phyloP scores from a whole-genome alignment of 2,888 invertebrate species.

The Catocala nupta region DNA sequence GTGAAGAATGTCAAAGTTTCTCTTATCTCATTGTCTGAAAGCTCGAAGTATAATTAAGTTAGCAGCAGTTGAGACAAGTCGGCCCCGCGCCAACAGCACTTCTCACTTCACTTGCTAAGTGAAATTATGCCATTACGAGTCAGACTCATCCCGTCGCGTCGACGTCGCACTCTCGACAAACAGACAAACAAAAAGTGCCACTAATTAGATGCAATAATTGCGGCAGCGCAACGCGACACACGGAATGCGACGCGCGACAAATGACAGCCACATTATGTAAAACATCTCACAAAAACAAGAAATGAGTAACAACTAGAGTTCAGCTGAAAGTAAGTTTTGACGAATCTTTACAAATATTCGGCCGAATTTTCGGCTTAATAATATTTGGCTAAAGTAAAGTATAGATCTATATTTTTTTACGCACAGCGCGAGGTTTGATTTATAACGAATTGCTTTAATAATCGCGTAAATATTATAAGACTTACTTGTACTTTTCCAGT shows the following conservation, averaged over 20 bases:
- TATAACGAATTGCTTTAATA: too few species aligned
- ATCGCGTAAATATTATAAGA: too few species aligned
- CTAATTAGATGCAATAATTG: slow-evolving; percentile 11
- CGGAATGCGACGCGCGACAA: slow-evolving; percentile 8
- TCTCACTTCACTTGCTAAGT: slow-evolving; percentile 7
- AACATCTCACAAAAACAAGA: neutral
- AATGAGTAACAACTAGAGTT: neutral
- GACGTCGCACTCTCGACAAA: neutral
- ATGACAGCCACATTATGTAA: slow-evolving; percentile 1
- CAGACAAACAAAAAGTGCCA: slow-evolving; percentile 15
- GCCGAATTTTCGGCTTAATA: too few species aligned
- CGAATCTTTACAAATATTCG: too few species aligned
- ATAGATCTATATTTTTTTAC: too few species aligned
- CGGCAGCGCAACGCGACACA: neutral
- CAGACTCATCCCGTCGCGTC: slow-evolving; percentile 10
- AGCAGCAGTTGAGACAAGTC: neutral
- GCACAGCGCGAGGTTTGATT: too few species aligned
- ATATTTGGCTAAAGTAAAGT: too few species aligned
- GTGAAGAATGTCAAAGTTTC: neutral
- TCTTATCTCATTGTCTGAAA: neutral
- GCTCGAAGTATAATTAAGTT: slow-evolving; percentile 7
- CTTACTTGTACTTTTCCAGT: too few species aligned
- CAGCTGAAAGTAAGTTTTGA: too few species aligned
- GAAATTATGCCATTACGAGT: slow-evolving; percentile 11
- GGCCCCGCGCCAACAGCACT: slow-evolving; percentile 7